A percentile compares a stretch with the other conserved stretches of the same genome.
Evolutionary conservation across 2,888 invertebrate genomes (phyloP).

Genomic region (Sminthurides aquaticus): DNA sequence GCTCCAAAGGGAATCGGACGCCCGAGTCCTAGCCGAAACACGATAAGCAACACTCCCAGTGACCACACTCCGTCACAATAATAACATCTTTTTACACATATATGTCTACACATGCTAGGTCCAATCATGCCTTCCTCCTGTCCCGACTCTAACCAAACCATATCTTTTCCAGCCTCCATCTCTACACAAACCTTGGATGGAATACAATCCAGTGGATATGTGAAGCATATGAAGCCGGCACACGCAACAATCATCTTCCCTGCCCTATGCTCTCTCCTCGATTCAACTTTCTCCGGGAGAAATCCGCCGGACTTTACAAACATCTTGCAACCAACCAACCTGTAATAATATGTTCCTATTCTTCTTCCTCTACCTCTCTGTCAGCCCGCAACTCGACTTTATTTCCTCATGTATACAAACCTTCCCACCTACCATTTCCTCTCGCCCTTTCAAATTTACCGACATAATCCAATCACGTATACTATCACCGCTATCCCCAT

Average conservation of each 20-base stretch:
- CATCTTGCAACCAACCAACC: too few species aligned
- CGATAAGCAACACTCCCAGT: conserved; percentile 42
- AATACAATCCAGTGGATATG: not conserved
- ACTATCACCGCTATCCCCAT: too few species aligned
- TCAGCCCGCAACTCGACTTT: not conserved
- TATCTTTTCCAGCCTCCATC: not conserved
- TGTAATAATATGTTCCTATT: too few species aligned
- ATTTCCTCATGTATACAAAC: not conserved
- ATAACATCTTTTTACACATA: conserved; percentile 34
- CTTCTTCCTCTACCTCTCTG: not conserved
- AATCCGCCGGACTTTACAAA: too few species aligned
- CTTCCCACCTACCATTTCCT: not conserved
- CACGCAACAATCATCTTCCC: not conserved
- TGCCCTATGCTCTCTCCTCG: too few species aligned
- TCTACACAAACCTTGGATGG: not conserved
- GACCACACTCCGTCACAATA: conserved; percentile 39
- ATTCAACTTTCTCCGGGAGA: not conserved
- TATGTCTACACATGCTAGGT: conserved; percentile 27
- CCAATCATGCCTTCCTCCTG: conserved; percentile 24
- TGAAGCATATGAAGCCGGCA: not conserved
- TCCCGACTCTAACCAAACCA: conserved; percentile 17
- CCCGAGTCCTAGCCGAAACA: conserved; percentile 43
- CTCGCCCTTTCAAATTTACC: not conserved
- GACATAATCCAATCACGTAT: too few species aligned
- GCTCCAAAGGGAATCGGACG: conserved; percentile 44